Evolutionary conservation across 2,113 vertebrate genomes (phyloP).

Genomic region (Toxostoma redivivum): DNA sequence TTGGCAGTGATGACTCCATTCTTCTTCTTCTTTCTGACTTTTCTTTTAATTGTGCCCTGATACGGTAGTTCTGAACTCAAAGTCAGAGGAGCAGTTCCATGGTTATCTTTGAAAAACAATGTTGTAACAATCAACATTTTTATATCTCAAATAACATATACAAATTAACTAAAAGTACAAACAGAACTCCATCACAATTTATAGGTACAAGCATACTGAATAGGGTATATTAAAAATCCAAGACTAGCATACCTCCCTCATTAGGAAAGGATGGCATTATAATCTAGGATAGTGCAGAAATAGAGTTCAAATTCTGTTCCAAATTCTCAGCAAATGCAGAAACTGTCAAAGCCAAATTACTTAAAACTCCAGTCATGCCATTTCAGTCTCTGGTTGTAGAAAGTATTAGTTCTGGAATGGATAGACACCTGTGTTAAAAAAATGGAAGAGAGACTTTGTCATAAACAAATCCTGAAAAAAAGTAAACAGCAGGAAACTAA

Average conservation of each 20-base stretch:
- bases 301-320: conserved; percentile 57
- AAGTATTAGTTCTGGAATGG: conserved; percentile 12
- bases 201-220: background rate
- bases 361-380: conserved; percentile 58
- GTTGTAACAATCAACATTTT: background rate
- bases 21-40: conserved; percentile 86
- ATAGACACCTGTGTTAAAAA: conserved; percentile 15
- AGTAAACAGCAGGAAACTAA: background rate
- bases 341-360: conserved; percentile 36
- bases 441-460: background rate
- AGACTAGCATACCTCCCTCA: conserved; percentile 84
- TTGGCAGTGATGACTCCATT: conserved; percentile 90
- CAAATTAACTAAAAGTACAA: background rate
- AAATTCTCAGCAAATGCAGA: conserved; percentile 62
- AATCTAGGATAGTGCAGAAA: conserved; percentile 45
- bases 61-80: conserved; percentile 80
- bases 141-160: background rate
- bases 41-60: conserved; percentile 85
- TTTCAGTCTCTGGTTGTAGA: conserved; percentile 50
- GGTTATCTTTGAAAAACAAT: conserved; percentile 80
- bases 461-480: background rate
- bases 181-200: background rate
- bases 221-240: background rate
- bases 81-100: conserved; percentile 81
- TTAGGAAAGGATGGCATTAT: conserved; percentile 95